A percentile compares a stretch with the other conserved stretches of the same genome.
Conservation (phyloP, 1,140 invertebrate species). For the Lordiphosa clarofinis region DNA sequence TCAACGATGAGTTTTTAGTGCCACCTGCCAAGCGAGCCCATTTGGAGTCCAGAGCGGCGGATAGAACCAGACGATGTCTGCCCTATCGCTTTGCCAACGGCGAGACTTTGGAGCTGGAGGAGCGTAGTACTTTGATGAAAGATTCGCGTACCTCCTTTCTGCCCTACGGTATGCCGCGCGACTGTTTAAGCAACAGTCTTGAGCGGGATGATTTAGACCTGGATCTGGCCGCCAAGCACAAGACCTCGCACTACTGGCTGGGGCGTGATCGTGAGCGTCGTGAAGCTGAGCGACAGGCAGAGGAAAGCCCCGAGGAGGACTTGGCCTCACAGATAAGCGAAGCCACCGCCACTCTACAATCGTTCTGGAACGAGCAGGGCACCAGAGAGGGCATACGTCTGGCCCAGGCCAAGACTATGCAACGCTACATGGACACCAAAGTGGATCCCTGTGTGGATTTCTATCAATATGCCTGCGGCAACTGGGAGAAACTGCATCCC, state of each 20-base stretch:
- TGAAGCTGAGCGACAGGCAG: slow-evolving; percentile 34
- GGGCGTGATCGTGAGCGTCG: slow-evolving; percentile 25
- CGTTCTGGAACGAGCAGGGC: slow-evolving; percentile 81
- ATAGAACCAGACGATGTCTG: slow-evolving; percentile 54
- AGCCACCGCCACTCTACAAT: slow-evolving; percentile 57
- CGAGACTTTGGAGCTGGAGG: slow-evolving; percentile 66
- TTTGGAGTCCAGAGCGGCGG: slow-evolving; percentile 13
- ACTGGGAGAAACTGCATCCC: slow-evolving; percentile 90
- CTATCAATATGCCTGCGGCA: slow-evolving; percentile 94
- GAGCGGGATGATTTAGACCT: slow-evolving; percentile 12
- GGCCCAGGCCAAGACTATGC: slow-evolving; percentile 85
- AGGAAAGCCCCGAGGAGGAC: background rate
- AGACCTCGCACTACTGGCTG: slow-evolving; percentile 24
- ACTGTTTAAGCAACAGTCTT: slow-evolving; percentile 45
- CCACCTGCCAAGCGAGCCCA: slow-evolving; percentile 27
- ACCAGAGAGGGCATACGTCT: slow-evolving; percentile 80
- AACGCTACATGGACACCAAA: slow-evolving; percentile 87
- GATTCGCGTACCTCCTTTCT: slow-evolving; percentile 78
- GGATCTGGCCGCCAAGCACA: slow-evolving; percentile 6
- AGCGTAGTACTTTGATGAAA: slow-evolving; percentile 69
- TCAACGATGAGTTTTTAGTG: slow-evolving; percentile 60
- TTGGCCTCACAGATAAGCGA: slow-evolving; percentile 19
- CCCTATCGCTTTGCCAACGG: slow-evolving; percentile 55
- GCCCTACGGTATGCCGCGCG: slow-evolving; percentile 60
- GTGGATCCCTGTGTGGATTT: slow-evolving; percentile 94